Conservation (phyloP, 2,797 vertebrate genomes). For the Labroides dimidiatus region DNA sequence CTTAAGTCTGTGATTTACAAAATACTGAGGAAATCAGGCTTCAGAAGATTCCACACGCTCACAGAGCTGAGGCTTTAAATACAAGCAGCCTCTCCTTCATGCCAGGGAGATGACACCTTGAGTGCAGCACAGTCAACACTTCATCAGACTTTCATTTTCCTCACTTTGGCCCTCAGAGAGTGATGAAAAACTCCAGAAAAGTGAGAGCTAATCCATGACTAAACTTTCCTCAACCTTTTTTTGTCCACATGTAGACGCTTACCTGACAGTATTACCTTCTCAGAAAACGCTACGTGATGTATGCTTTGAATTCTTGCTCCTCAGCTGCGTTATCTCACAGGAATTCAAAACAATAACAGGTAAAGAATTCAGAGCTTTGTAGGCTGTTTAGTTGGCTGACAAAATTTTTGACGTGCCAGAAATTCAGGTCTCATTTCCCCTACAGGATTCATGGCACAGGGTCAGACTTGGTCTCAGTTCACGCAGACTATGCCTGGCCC, state of each 20-base stretch:
- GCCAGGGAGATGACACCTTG: conserved; percentile 7
- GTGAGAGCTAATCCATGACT: not conserved
- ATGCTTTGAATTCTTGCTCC: not conserved
- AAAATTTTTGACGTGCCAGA: no score
- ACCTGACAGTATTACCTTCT: not conserved
- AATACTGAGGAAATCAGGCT: not conserved
- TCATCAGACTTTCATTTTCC: not conserved
- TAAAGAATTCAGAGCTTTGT: not conserved
- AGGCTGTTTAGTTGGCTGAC: no score
- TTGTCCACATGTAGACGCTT: not conserved
- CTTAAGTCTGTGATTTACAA: not conserved
- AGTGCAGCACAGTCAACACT: conserved; percentile 4
- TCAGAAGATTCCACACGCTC: not conserved
- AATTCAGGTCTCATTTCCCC: no score
- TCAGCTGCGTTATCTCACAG: not conserved
- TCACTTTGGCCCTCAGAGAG: not conserved
- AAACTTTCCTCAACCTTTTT: conserved; percentile 5
- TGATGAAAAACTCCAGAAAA: not conserved
- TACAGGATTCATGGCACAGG: no score
- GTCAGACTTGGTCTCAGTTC: no score
- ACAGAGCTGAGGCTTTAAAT: conserved; percentile 13
- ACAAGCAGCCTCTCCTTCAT: not conserved
- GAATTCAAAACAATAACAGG: not conserved
- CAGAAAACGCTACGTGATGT: not conserved
- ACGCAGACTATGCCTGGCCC: no score